Conservation (phyloP, 2,797 vertebrate species). For the Melanotaenia trifasciata region DNA sequence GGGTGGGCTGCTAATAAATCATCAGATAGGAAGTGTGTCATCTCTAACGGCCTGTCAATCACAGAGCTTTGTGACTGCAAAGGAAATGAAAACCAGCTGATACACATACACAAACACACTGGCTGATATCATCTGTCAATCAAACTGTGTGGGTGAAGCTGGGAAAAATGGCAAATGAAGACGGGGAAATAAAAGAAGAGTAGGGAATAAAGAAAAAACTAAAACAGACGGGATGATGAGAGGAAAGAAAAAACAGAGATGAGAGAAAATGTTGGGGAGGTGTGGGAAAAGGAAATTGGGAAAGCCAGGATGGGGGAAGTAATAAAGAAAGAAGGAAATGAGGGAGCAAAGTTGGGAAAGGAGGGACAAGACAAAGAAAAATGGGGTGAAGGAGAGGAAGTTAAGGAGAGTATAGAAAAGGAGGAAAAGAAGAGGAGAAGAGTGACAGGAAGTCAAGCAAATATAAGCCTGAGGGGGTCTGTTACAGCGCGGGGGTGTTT, state of each 20-base stretch:
- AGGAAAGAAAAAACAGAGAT: neutral
- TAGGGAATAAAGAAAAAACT: too few species aligned
- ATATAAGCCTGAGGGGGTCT: constrained; percentile 23
- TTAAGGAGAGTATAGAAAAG: neutral
- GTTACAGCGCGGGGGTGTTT: constrained; percentile 5
- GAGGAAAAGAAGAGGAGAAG: neutral
- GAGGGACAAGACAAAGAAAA: neutral
- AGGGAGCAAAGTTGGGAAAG: neutral
- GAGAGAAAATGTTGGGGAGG: too few species aligned
- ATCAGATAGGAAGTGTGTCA: constrained; percentile 61
- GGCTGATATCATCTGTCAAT: constrained; percentile 13
- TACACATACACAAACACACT: constrained; percentile 20
- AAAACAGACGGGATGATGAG: neutral
- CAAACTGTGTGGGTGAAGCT: constrained; percentile 2
- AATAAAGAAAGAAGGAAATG: neutral
- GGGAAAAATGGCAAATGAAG: neutral
- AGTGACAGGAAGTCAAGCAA: constrained; percentile 20
- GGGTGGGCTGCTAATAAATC: constrained; percentile 46
- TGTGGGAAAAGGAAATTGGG: neutral
- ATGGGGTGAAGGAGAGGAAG: neutral
- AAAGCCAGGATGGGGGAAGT: neutral
- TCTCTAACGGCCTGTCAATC: constrained; percentile 49
- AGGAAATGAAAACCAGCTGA: constrained; percentile 60
- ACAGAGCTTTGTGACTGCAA: constrained; percentile 12
- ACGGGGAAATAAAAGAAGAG: too few species aligned